Evolutionary conservation across 2,797 vertebrate species (phyloP).

Genomic region (Spheniscus humboldti): DNA sequence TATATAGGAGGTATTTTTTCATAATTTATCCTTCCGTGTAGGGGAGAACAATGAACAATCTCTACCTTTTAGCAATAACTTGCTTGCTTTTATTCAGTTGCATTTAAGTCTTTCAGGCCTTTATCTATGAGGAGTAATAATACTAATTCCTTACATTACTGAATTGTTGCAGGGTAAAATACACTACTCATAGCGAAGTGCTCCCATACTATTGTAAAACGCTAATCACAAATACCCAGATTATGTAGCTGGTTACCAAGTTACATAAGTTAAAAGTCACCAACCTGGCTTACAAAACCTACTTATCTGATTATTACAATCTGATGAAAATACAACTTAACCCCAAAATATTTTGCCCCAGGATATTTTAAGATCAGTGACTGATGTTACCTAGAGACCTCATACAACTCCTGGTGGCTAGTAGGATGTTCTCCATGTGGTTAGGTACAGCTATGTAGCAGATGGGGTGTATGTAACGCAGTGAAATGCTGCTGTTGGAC

Average conservation of each 20-base stretch:
- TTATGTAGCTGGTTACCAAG: not conserved
- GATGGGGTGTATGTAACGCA: not conserved
- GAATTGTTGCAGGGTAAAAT: not conserved
- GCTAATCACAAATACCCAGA: not conserved
- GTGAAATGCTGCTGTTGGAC: not conserved
- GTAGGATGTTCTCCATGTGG: not conserved
- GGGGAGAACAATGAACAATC: not conserved
- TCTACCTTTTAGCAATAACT: not conserved
- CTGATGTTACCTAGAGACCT: not conserved
- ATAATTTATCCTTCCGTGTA: not conserved
- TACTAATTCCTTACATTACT: not conserved
- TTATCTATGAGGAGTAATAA: not conserved
- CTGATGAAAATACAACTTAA: constrained; percentile 7
- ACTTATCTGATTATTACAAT: constrained; percentile 10
- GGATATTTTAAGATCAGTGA: not conserved
- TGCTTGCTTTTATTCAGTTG: not conserved
- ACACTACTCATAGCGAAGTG: not conserved
- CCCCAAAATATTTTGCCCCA: not conserved
- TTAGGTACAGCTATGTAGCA: not conserved
- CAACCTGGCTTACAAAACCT: not conserved
- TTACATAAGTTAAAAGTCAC: not conserved
- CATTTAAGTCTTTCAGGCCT: not conserved
- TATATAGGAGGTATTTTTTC: not conserved
- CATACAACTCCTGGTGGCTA: not conserved
- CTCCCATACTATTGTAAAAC: not conserved